Percentiles rank a stretch among this genome's conserved stretches.
phyloP scores from a whole-genome alignment of 1,140 invertebrate genomes.

The Phymastichus coffea region DNA sequence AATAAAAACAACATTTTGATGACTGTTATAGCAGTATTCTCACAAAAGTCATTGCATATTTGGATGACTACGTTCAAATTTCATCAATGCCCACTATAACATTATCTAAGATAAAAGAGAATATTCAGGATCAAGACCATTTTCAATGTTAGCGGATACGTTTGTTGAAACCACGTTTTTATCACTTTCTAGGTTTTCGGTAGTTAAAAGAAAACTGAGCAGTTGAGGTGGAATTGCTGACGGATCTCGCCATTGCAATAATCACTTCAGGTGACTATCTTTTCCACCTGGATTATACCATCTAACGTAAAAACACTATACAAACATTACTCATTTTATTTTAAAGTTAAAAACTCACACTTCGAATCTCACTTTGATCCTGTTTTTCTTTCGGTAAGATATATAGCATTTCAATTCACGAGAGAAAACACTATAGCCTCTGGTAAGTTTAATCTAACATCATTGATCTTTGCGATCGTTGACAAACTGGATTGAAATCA shows the following conservation, averaged over 20 bases:
- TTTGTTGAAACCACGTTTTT: constrained; percentile 14
- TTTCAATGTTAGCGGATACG: constrained; percentile 18
- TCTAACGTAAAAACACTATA: too few relatives aligned
- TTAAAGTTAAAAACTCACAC: neutral
- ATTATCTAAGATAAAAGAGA: constrained; percentile 15
- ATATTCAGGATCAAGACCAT: constrained; percentile 26
- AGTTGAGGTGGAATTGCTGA: constrained; percentile 16
- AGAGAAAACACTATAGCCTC: neutral
- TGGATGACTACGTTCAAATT: neutral
- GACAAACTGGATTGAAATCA: constrained; percentile 11
- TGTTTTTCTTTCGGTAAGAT: neutral
- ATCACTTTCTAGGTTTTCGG: constrained; percentile 1
- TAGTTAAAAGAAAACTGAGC: constrained; percentile 21
- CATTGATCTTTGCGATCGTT: constrained; percentile 2
- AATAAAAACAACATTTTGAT: too few relatives aligned
- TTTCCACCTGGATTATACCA: constrained; percentile 15
- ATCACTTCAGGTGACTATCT: neutral
- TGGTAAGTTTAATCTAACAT: constrained; percentile 25
- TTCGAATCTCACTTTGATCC: neutral
- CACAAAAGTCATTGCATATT: neutral
- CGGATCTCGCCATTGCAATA: constrained; percentile 26
- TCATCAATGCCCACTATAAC: constrained; percentile 22
- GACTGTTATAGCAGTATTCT: neutral
- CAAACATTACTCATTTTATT: too few relatives aligned
- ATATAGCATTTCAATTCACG: neutral